Conservation (phyloP, 2,888 invertebrate genomes). For the Phaedon cochleariae region DNA sequence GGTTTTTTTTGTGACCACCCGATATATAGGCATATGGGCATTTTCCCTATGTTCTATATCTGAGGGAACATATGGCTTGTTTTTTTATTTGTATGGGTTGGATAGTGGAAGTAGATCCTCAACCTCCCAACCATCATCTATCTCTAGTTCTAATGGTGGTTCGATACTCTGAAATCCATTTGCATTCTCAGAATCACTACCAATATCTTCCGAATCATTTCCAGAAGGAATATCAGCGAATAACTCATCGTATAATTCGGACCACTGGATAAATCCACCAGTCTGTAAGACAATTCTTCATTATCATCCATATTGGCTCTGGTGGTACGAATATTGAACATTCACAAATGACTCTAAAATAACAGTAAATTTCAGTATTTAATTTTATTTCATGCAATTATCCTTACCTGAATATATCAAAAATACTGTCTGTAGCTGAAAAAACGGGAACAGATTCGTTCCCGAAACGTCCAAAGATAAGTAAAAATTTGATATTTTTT, state of each 20-base stretch:
- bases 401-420: not conserved
- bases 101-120: conserved; percentile 1
- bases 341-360: not conserved
- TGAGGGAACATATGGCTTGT: no score
- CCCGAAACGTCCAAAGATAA: no score
- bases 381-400: not conserved
- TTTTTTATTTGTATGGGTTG: no score
- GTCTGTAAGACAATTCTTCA: not conserved
- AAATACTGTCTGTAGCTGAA: no score
- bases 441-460: no score
- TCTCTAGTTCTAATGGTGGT: not conserved
- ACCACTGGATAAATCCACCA: not conserved
- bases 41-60: no score
- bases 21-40: no score
- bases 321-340: conserved; percentile 3
- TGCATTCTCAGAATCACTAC: not conserved
- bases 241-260: not conserved
- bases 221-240: not conserved
- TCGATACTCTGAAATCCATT: not conserved
- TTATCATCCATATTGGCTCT: not conserved
- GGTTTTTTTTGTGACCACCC: no score
- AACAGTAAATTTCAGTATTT: not conserved
- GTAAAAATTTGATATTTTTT: no score
- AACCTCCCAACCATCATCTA: not conserved
- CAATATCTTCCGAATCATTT: not conserved